Evolutionary conservation across 1,140 invertebrate genomes (phyloP).

Genomic region (Mylabris phalerata): DNA sequence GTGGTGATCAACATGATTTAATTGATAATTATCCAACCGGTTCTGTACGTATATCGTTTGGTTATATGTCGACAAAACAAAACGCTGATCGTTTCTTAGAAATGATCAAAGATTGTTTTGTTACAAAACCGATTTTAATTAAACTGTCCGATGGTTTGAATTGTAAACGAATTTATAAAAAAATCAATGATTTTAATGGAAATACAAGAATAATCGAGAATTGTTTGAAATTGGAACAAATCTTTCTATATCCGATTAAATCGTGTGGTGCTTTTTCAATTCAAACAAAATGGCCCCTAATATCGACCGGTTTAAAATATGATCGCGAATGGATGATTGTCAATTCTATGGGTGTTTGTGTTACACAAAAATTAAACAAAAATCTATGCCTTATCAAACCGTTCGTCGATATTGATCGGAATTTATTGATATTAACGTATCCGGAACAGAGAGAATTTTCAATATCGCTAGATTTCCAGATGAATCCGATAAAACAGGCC

Average conservation of each 20-base stretch:
- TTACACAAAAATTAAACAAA: conserved; percentile 83
- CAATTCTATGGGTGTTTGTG: conserved; percentile 63
- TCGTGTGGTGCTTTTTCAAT: conserved; percentile 79
- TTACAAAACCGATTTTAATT: conserved; percentile 37
- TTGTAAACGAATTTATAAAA: neutral
- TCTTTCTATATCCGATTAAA: conserved; percentile 90
- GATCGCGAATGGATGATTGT: conserved; percentile 93
- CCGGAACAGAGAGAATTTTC: conserved; percentile 49
- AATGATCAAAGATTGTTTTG: conserved; percentile 68
- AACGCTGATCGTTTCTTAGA: conserved; percentile 67
- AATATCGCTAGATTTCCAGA: neutral
- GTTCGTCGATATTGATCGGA: conserved; percentile 54
- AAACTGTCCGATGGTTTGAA: conserved; percentile 6
- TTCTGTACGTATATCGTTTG: conserved; percentile 86
- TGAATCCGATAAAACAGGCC: conserved; percentile 30
- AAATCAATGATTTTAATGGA: neutral
- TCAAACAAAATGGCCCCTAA: conserved; percentile 61
- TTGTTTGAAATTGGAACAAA: conserved; percentile 45
- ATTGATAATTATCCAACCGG: conserved; percentile 88
- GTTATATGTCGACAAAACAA: conserved; percentile 74
- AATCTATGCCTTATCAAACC: conserved; percentile 78
- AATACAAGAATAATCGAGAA: neutral
- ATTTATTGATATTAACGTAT: conserved; percentile 59
- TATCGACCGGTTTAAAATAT: conserved; percentile 68
- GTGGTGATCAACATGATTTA: conserved; percentile 84